These are phyloP conservation scores for Notodonta dromedarius DNA, from an alignment of 2,888 invertebrate species.

Conservation along the genomic window DNA sequence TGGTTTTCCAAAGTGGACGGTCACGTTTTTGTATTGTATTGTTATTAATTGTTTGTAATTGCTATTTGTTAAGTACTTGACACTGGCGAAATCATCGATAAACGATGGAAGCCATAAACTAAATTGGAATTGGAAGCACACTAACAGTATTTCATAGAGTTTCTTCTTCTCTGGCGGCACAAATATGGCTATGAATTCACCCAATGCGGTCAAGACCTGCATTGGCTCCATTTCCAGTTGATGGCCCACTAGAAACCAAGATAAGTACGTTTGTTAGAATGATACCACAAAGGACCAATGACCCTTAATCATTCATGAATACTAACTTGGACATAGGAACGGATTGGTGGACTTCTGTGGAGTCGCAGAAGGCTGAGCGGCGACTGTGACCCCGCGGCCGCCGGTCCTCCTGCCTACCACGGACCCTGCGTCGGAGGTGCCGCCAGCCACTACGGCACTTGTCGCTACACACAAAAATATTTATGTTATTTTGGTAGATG, in stretches of 20 bases:
- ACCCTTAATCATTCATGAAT: not conserved
- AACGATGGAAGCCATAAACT: too few species aligned
- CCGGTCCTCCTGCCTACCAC: conserved; percentile 47
- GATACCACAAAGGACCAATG: not conserved
- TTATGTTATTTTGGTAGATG: too few species aligned
- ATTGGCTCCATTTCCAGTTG: conserved; percentile 87
- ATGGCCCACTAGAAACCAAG: conserved; percentile 79
- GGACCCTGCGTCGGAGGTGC: conserved; percentile 46
- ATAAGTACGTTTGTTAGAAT: not conserved
- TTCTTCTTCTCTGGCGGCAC: conserved; percentile 72
- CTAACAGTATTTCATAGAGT: conserved; percentile 67
- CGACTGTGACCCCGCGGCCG: conserved; percentile 69
- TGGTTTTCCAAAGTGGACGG: too few species aligned
- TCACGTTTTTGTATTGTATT: too few species aligned
- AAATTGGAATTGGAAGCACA: too few species aligned
- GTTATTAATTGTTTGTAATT: too few species aligned
- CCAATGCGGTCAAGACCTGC: conserved; percentile 86
- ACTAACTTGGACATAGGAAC: conserved; percentile 66
- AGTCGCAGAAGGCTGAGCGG: conserved; percentile 45
- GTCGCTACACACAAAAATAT: not conserved
- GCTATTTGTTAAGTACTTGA: too few species aligned
- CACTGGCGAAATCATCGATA: too few species aligned
- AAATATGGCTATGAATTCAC: conserved; percentile 84
- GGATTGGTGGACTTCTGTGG: conserved; percentile 50
- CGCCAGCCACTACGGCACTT: conserved; percentile 32